phyloP scores from a whole-genome alignment of 37 sponge, comb jelly and placozoan species.

The Halichondria panicea region DNA sequence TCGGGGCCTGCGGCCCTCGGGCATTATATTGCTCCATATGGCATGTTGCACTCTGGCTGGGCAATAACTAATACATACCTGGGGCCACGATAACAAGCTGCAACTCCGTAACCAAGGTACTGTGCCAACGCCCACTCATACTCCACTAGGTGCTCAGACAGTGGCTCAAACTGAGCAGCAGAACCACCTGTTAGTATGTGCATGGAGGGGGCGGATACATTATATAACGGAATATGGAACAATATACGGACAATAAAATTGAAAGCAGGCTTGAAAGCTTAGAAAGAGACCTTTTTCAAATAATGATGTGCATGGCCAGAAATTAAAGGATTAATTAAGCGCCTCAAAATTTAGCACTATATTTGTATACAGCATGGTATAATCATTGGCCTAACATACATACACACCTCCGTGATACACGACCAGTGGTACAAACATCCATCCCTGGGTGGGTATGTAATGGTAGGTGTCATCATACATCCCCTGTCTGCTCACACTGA shows the following conservation, averaged over 20 bases:
- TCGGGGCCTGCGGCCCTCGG: no score
- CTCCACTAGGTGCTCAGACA: slow-evolving; percentile 27
- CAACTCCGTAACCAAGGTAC: slow-evolving; percentile 66
- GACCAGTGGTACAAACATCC: slow-evolving; percentile 62
- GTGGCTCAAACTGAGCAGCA: slow-evolving; percentile 60
- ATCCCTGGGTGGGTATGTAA: slow-evolving; percentile 74
- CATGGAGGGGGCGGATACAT: background rate
- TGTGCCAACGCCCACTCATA: slow-evolving; percentile 76
- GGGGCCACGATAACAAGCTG: slow-evolving; percentile 58
- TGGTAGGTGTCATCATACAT: slow-evolving; percentile 75
- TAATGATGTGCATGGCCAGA: background rate
- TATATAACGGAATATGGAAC: background rate
- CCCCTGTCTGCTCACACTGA: slow-evolving; percentile 50
- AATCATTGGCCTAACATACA: no score
- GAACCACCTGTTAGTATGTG: slow-evolving; percentile 11
- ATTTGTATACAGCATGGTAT: no score
- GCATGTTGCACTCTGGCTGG: no score
- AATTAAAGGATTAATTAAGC: background rate
- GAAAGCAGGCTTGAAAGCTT: no score
- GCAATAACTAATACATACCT: no score
- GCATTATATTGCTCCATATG: no score
- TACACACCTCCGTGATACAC: slow-evolving; percentile 57
- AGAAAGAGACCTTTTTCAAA: background rate
- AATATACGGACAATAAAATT: background rate
- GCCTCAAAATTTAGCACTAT: no score